phyloP scores from a whole-genome alignment of 2,797 vertebrate genomes.

The Anas flavirostris region DNA sequence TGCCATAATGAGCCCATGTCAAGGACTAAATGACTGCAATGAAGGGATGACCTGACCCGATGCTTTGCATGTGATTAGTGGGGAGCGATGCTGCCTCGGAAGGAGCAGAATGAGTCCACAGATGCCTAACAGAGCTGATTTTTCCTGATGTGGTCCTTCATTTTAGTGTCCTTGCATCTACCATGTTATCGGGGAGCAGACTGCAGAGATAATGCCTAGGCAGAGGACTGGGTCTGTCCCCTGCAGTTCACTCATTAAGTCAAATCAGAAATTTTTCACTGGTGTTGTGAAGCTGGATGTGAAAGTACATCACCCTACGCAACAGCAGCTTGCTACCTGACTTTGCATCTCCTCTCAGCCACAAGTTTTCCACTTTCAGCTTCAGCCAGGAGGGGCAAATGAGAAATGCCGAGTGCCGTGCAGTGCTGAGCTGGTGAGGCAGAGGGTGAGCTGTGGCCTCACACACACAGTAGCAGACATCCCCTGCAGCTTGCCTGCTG shows the following conservation, averaged over 20 bases:
- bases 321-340: neutral
- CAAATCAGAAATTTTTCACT: neutral
- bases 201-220: neutral
- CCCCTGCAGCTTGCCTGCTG: neutral
- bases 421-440: neutral
- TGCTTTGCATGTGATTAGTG: neutral
- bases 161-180: neutral
- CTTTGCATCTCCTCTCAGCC: neutral
- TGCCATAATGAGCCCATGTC: conserved; percentile 20
- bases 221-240: neutral
- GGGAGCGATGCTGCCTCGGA: neutral
- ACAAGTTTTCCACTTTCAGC: neutral
- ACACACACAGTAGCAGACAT: neutral
- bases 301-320: no score
- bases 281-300: no score
- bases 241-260: neutral
- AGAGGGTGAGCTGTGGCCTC: neutral
- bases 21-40: neutral
- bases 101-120: rapidly evolving
- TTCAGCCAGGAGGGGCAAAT: neutral
- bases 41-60: neutral
- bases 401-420: neutral
- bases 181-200: neutral
- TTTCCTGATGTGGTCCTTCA: neutral
- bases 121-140: neutral